phyloP scores from a whole-genome alignment of 2,797 vertebrate genomes.

The Sphenopsis melanotis region DNA sequence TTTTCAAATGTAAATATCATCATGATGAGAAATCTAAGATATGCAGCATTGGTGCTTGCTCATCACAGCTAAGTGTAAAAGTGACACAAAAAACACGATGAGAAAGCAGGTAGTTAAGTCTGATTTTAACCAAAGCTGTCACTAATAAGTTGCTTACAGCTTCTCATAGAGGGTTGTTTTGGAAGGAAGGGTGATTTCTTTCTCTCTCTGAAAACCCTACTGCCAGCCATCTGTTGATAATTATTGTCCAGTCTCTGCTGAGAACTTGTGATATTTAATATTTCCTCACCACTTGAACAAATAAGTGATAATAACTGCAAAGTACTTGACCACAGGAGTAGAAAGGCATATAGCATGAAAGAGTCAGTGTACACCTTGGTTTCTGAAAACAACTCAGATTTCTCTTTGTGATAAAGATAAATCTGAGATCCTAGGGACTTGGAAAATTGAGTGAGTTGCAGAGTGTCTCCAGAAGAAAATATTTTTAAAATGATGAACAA shows the following conservation, averaged over 20 bases:
- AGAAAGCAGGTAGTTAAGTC: conserved; percentile 51
- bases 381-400: conserved; percentile 63
- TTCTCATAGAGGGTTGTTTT: conserved; percentile 27
- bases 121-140: conserved; percentile 61
- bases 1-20: background rate
- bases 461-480: background rate
- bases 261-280: conserved; percentile 97
- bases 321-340: conserved; percentile 91
- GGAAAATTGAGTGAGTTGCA: conserved; percentile 51
- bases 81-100: conserved; percentile 61
- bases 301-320: conserved; percentile 91
- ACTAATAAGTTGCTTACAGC: conserved; percentile 46
- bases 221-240: conserved; percentile 93
- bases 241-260: conserved; percentile 89
- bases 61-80: background rate
- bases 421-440: background rate
- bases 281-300: conserved; percentile 98
- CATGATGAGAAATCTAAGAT: background rate
- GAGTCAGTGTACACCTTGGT: conserved; percentile 77
- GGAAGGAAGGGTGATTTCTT: conserved; percentile 55
- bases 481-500: background rate
- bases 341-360: conserved; percentile 85
- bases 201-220: conserved; percentile 64
- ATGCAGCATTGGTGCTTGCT: background rate
- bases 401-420: conserved; percentile 54